Conservation (phyloP, 2,888 invertebrate species). For the Scaptomyza tumidula region DNA sequence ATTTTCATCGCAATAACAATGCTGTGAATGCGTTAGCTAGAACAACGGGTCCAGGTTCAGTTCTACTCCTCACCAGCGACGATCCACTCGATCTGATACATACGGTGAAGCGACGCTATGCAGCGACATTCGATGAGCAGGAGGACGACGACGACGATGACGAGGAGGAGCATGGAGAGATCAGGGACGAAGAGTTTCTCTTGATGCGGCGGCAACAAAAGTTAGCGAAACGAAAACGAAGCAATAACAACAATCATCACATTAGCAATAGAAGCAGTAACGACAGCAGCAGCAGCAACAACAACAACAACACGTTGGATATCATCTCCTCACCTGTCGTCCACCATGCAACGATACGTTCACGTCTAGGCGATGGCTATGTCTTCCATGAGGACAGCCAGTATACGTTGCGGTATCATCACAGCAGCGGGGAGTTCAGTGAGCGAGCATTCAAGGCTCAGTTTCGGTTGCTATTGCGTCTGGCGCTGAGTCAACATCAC, state of each 20-base stretch:
- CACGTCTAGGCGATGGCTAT: conserved; percentile 76
- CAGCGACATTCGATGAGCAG: conserved; percentile 60
- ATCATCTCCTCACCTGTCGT: conserved; percentile 14
- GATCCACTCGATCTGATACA: conserved; percentile 83
- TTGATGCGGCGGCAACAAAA: conserved; percentile 39
- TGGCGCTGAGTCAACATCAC: conserved; percentile 82
- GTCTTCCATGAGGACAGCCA: conserved; percentile 81
- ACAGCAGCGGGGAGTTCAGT: conserved; percentile 82
- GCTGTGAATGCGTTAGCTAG: conserved; percentile 41
- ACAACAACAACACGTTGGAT: no score
- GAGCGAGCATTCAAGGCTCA: conserved; percentile 83
- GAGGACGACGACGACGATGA: conserved; percentile 47
- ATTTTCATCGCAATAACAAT: conserved; percentile 55
- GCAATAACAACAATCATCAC: conserved; percentile 55
- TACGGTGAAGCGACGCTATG: conserved; percentile 69
- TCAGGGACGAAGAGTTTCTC: conserved; percentile 8
- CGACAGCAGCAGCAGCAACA: conserved; percentile 28
- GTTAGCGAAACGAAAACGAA: conserved; percentile 59
- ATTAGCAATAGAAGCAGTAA: conserved; percentile 4
- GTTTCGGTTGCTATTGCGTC: conserved; percentile 81
- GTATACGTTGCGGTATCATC: conserved; percentile 81
- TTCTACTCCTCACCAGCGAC: conserved; percentile 52
- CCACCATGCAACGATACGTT: conserved; percentile 16
- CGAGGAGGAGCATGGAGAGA: conserved; percentile 16
- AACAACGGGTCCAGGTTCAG: conserved; percentile 6